Conservation (phyloP, 2,888 invertebrate species). For the Drosophila meridionalis region DNA sequence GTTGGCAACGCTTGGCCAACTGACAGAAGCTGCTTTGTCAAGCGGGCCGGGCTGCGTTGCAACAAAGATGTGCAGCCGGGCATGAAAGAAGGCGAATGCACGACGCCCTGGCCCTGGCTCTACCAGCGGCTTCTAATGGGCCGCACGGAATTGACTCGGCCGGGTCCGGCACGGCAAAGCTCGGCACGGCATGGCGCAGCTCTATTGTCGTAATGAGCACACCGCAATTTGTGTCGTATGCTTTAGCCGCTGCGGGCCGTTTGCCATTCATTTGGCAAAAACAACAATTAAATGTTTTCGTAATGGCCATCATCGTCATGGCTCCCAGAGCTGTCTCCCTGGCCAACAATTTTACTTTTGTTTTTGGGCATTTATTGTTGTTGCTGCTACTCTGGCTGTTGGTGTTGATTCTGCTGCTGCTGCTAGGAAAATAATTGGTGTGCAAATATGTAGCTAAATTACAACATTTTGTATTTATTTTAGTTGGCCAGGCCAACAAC, state of each 20-base stretch:
- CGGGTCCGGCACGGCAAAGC: slow-evolving; percentile 4
- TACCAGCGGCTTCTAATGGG: slow-evolving; percentile 54
- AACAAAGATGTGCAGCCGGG: slow-evolving; percentile 66
- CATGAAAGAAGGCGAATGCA: slow-evolving; percentile 71
- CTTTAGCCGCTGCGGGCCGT: slow-evolving; percentile 66
- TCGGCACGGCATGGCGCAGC: slow-evolving; percentile 1
- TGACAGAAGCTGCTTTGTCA: slow-evolving; percentile 67
- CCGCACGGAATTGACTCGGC: slow-evolving; percentile 38
- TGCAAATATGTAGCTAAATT: slow-evolving; percentile 74
- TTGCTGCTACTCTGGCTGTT: slow-evolving; percentile 13
- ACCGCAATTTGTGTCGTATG: slow-evolving; percentile 77
- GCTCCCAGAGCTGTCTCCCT: slow-evolving; percentile 54
- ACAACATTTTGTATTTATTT: slow-evolving; percentile 74
- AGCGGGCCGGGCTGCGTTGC: slow-evolving; percentile 34
- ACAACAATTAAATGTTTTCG: slow-evolving; percentile 80
- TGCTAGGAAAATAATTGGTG: slow-evolving; percentile 73
- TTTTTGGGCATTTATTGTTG: slow-evolving; percentile 49
- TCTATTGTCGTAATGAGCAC: slow-evolving; percentile 76
- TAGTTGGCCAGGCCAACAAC: slow-evolving; percentile 49
- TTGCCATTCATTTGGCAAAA: slow-evolving; percentile 79
- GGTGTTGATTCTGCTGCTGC: slow-evolving; percentile 20
- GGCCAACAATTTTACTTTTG: slow-evolving; percentile 72
- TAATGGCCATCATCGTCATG: slow-evolving; percentile 72
- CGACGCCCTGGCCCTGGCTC: slow-evolving; percentile 27
- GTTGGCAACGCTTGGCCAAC: slow-evolving; percentile 49